phyloP scores from a whole-genome alignment of 2,797 vertebrate species.

The Odontamblyopus rebecca region DNA sequence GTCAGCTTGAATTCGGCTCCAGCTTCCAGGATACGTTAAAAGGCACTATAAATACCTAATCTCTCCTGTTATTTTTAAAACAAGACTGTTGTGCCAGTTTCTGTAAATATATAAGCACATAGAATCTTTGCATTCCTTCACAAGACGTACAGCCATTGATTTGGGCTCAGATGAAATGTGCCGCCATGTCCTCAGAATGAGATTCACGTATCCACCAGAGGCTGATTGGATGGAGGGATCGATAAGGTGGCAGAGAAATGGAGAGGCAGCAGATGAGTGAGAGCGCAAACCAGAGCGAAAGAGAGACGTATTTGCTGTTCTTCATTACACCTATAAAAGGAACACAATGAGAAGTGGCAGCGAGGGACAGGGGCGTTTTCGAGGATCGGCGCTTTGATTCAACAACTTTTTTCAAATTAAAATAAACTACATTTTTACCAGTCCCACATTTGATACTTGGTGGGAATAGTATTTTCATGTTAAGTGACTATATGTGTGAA shows the following conservation, averaged over 20 bases:
- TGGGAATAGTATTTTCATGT: slow-evolving; percentile 3
- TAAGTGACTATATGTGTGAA: slow-evolving; percentile 19
- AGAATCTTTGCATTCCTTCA: slow-evolving; percentile 40
- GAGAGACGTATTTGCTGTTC: slow-evolving; percentile 56
- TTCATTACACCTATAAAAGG: slow-evolving; percentile 72
- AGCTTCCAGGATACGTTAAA: slow-evolving; percentile 3
- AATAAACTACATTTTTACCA: not conserved
- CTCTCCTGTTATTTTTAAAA: not conserved
- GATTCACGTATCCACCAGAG: slow-evolving; percentile 67
- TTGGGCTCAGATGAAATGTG: slow-evolving; percentile 63
- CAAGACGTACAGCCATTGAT: slow-evolving; percentile 53
- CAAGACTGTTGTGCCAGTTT: slow-evolving; percentile 9
- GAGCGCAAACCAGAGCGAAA: slow-evolving; percentile 21
- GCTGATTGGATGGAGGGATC: slow-evolving; percentile 68
- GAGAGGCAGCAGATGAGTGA: slow-evolving; percentile 55
- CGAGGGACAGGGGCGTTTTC: slow-evolving; percentile 44
- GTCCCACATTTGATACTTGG: slow-evolving; percentile 1
- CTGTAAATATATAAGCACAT: slow-evolving; percentile 25
- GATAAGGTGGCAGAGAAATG: slow-evolving; percentile 63
- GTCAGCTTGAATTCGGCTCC: not conserved
- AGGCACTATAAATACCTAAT: not conserved
- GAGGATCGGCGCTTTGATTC: slow-evolving; percentile 29
- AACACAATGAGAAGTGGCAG: slow-evolving; percentile 63
- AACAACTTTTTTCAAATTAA: not conserved
- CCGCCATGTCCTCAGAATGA: slow-evolving; percentile 68